Conservation (phyloP, 2,797 vertebrate genomes). For the Arremon brunneinucha region DNA sequence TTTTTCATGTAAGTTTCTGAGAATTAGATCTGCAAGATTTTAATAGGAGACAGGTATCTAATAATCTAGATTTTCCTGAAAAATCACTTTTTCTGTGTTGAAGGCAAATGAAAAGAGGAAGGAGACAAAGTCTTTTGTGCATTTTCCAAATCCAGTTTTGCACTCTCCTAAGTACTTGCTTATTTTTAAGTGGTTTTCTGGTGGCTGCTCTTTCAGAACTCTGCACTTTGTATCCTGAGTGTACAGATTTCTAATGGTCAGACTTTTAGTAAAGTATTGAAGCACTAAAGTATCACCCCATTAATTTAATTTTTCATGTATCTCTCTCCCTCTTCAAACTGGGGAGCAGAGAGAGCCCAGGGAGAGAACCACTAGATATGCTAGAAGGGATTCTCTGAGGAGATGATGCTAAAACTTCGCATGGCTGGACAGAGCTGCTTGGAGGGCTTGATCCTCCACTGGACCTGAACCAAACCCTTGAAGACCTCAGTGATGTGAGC, state of each 20-base stretch:
- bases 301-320: neutral
- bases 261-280: neutral
- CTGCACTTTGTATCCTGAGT: neutral
- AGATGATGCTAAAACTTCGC: neutral
- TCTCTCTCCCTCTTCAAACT: neutral
- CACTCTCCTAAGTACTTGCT: neutral
- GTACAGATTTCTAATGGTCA: neutral
- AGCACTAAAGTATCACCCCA: neutral
- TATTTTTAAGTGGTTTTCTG: neutral
- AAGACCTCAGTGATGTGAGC: neutral
- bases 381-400: neutral
- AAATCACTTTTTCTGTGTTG: neutral
- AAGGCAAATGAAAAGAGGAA: neutral
- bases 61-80: neutral
- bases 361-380: neutral
- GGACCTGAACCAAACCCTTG: neutral
- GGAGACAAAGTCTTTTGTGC: neutral
- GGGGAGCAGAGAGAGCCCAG: neutral
- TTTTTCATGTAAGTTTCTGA: neutral
- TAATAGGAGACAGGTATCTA: neutral
- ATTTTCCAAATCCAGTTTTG: neutral
- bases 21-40: neutral
- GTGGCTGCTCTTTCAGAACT: neutral
- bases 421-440: neutral
- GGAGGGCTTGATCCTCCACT: neutral